A percentile compares a stretch with the other conserved stretches of the same genome.
phyloP scores from a whole-genome alignment of 2,888 invertebrate species.

The Conops quadrifasciatus region DNA sequence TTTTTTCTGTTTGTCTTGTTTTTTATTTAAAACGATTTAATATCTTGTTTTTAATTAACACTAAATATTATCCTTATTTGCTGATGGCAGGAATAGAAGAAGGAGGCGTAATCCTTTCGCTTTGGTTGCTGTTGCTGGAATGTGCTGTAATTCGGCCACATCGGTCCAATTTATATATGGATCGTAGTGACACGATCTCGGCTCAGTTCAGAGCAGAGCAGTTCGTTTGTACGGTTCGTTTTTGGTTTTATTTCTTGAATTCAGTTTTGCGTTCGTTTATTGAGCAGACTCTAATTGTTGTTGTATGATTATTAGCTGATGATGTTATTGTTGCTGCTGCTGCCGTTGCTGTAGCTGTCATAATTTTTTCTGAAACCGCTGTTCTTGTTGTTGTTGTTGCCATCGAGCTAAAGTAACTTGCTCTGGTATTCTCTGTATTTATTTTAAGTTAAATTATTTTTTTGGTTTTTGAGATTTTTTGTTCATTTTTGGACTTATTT shows the following conservation, averaged over 20 bases:
- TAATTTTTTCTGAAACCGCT: conserved; percentile 5
- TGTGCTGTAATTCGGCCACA: conserved; percentile 52
- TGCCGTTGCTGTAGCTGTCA: too few species aligned
- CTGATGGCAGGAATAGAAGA: conserved; percentile 9
- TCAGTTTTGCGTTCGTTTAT: conserved; percentile 17
- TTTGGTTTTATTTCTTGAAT: background rate
- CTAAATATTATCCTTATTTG: conserved; percentile 11
- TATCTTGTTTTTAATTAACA: conserved; percentile 5
- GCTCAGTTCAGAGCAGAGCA: conserved; percentile 37
- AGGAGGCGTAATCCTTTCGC: conserved; percentile 54
- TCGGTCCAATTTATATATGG: conserved; percentile 47
- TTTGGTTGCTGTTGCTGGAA: conserved; percentile 61
- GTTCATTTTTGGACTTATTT: background rate
- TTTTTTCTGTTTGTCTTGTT: background rate
- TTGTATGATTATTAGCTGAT: conserved; percentile 27
- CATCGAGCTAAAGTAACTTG: conserved; percentile 11
- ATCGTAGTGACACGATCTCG: conserved; percentile 12
- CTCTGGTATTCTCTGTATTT: conserved; percentile 22
- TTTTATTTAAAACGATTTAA: background rate
- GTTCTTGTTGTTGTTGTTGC: conserved; percentile 22
- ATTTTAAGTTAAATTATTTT: background rate
- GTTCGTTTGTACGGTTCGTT: conserved; percentile 25
- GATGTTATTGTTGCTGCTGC: conserved; percentile 17
- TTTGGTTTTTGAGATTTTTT: conserved; percentile 2
- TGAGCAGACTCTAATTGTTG: conserved; percentile 31